Conservation (phyloP, 2,113 vertebrate genomes). For the Hippolais icterina region DNA sequence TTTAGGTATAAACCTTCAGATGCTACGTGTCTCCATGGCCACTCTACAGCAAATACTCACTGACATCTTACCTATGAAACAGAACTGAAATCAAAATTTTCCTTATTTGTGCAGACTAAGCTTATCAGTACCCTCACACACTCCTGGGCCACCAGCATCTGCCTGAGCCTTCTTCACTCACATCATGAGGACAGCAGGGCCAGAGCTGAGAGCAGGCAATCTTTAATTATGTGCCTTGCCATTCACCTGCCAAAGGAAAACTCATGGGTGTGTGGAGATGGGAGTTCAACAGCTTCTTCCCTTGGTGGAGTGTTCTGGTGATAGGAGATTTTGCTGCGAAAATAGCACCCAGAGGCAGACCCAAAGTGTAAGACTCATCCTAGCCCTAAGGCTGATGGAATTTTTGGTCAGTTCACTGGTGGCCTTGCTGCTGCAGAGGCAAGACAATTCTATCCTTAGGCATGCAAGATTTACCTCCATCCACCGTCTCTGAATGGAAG, state of each 20-base stretch:
- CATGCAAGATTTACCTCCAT: not conserved
- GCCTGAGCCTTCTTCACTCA: not conserved
- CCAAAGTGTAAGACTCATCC: not conserved
- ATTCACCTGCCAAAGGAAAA: not conserved
- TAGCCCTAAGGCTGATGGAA: not conserved
- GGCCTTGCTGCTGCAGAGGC: not conserved
- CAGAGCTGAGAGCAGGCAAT: not conserved
- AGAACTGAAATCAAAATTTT: not conserved
- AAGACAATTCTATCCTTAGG: not conserved
- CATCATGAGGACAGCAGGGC: not conserved
- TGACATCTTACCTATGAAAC: not conserved
- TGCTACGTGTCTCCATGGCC: not conserved
- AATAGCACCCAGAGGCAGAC: not conserved
- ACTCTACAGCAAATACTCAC: not conserved
- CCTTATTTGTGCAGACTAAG: not conserved
- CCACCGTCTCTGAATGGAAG: not conserved
- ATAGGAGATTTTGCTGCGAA: not conserved
- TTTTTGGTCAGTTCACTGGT: not conserved
- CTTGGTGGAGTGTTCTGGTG: not conserved
- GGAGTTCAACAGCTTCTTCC: not conserved
- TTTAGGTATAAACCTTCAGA: not conserved
- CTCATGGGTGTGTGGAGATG: not conserved
- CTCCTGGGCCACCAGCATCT: not conserved
- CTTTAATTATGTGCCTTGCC: not conserved
- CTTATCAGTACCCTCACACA: not conserved